Evolutionary conservation across 1,140 invertebrate genomes (phyloP), one percentile per base, ranked within the genome.

Genomic region (Radopholus similis): DNA sequence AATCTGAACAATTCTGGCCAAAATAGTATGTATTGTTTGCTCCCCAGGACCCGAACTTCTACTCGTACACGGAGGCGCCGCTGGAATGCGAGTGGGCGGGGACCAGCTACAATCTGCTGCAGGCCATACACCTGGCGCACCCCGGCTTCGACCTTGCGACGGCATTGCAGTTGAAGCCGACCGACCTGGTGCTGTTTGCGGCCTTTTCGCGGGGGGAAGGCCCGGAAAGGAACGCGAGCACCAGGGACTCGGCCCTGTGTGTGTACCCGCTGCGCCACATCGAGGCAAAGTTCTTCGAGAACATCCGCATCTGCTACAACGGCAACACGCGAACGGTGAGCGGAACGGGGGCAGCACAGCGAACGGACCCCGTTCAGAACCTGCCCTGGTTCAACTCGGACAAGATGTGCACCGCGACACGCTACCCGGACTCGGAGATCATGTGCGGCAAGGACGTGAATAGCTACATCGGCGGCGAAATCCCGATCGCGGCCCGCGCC

Each of bases 381-480:
- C 63, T 80, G 1, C 80, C 80, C 3, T 82, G 80, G 80, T 80
- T 80, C 49, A 81, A 81, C 28, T 80, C 77, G 9, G 67, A 70
- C 30, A 73, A 75, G 26, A 69, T 71, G 57, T 80, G 78, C 49
- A 62, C 55, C 3, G 47, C 51, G n/a, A 80, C 78, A 4, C 53
- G 64, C 11, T 78, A 80, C 44, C 70, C 72, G 13, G 74, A 77
- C 37, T 73, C 72, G 9, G 72, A 73, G 40, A 73, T 73, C 13
- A 71, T 72, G 72, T 72, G 70, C 42, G 72, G 72, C 18, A 72
- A 75, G 38, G 78, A 81, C 64, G 78, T 81, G 28, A 81, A 81
- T 65, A 60, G 64, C 40, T 72, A 76, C 49, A 79, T 77, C 68
- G 77, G 78, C 11, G 79, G 81, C 23, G 74, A 69, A 34, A 77